Base-by-base conservation (phyloP, 2,888 invertebrate species). In the Acheta domesticus region DNA sequence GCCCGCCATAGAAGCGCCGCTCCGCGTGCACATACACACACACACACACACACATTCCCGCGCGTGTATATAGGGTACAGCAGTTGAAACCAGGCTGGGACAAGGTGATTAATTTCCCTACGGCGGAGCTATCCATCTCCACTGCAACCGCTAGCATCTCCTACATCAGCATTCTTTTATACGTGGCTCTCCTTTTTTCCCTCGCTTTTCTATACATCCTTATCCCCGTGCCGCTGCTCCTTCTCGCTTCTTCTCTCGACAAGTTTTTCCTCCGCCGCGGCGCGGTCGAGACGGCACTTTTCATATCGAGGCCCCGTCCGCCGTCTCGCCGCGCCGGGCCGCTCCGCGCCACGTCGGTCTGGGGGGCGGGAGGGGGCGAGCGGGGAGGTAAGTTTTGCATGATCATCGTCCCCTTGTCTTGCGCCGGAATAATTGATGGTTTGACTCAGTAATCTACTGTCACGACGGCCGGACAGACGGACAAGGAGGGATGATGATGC, bases 31-130 rank as follows among this genome's bases (percentile, higher is more conserved):
- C 23, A 23, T 3, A 23, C 36, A 36, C 36, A 36, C 36, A 36
- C 36, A 36, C 36, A 8, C 36, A 36, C 36, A 36, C 8, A 36
- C 36, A 36, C 8, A 36, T 1, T 1, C 36, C 8, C 36, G 36
- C 36, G 36, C 36, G 36, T 36, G 36, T 36, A 36, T 36, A 36
- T 36, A 36, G 36, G 36, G 36, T 36, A 36, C 36, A 48, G 75
- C 48, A 23, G 48, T 23, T 62, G 62, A 73, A 73, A 48, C 78
- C 74, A 48, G 78, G 74, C 73, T 74, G 74, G 48, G 77, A 77
- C 75, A 74, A 80, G 77, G 80, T 80, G 80, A 80, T 80, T 80
- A 80, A 80, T 80, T 80, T 80, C 75, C 75, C 20, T 75, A 80
- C 74, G 77, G 80, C 49, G 76, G 62, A 78, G 80, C 78, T 78